phyloP scores from a whole-genome alignment of 2,113 vertebrate species.

The Atractosteus spatula region DNA sequence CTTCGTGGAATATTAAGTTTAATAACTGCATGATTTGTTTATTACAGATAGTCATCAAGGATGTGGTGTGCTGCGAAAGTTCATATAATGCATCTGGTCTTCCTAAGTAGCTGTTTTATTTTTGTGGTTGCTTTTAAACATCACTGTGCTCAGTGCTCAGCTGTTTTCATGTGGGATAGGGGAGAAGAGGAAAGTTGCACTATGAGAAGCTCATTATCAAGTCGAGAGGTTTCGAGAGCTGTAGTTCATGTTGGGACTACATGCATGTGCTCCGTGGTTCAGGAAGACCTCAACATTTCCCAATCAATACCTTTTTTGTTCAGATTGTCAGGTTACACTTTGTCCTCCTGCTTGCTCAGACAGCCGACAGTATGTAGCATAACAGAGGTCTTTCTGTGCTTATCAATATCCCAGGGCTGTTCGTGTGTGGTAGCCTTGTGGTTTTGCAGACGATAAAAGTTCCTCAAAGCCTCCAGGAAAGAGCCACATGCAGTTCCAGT shows the following conservation, averaged over 20 bases:
- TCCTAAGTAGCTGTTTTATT: neutral
- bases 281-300: constrained; percentile 9
- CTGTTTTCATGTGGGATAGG: neutral
- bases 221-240: neutral
- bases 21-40: neutral
- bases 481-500: neutral
- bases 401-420: neutral
- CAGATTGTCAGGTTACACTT: neutral
- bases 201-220: constrained; percentile 5
- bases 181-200: neutral
- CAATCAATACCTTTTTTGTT: constrained; percentile 4
- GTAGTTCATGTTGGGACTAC: constrained; percentile 10
- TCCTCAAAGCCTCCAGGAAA: neutral
- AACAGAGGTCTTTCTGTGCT: constrained; percentile 3
- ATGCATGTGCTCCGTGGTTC: constrained; percentile 1
- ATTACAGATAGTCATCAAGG: neutral
- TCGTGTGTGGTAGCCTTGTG: constrained; percentile 1
- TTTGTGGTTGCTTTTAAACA: neutral
- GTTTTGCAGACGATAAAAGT: neutral
- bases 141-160: neutral
- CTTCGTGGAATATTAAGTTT: neutral
- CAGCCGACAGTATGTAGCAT: constrained; percentile 6
- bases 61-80: neutral
- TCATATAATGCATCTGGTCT: constrained; percentile 4
- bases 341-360: neutral